Base-by-base conservation (phyloP, 2,113 vertebrate genomes). In the Takifugu bimaculatus region DNA sequence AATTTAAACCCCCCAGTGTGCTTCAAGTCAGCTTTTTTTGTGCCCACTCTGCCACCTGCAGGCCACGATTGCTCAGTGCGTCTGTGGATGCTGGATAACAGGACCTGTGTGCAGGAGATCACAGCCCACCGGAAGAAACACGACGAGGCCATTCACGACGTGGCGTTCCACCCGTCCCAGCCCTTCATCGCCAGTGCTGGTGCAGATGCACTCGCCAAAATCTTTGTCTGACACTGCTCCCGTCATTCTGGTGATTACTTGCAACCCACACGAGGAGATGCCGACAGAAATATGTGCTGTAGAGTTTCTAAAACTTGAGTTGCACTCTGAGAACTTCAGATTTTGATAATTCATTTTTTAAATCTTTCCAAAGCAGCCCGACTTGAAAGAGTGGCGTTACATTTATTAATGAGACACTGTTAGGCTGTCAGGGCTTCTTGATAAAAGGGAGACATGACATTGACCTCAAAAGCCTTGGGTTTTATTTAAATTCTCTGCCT, bases 31-130 rank as follows among this genome's bases (percentile, higher is more conserved):
- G 42, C 42, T n/a, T 20, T 25, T 25, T 50, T 50, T 5, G 48
- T 45, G 2, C 44, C 14, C 2, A 48, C 44, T 11, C 53, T 26
- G 28, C 74, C 68, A 53, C 63, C 50, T 44, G 1, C 82, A 96
- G 94, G 94, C 76, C 94, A 96, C 0, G 94, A 96, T 89, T 96
- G 94, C 85, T 96, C 94, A 0, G 92, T 96, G 81, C 94, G 94
- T 14, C 88, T 96, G 32, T 96, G 94, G 94, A 95, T 94, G 90
- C 89, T 96, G 69, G 94, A 93, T 77, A 95, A 92, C 80, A 93
- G 91, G 78, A 96, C 94, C 0, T 96, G 94, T 0, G 93, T 95
- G 70, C 94, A 96, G 89, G 94, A 96, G 89, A 94, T 96, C 88
- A 94, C 94, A 0, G 94, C 93, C 0, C 94, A 96, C 85, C 92